phyloP scores from a whole-genome alignment of 2,888 invertebrate genomes.

The Andrena hattorfiana region DNA sequence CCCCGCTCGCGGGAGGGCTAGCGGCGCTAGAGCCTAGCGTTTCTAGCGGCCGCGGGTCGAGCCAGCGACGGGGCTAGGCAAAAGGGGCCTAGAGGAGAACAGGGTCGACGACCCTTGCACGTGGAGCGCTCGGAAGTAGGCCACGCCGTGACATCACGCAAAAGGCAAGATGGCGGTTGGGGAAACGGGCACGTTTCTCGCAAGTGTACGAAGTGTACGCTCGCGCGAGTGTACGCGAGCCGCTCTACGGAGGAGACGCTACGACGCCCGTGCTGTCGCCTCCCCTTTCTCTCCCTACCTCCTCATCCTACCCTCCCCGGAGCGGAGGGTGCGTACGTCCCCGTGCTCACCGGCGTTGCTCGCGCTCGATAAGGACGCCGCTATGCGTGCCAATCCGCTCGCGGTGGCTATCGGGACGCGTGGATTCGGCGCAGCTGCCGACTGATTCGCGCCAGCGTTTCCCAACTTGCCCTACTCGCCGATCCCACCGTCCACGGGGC shows the following conservation, averaged over 20 bases:
- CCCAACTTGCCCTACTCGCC: constrained; percentile 16
- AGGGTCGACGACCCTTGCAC: constrained; percentile 82
- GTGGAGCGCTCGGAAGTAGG: constrained; percentile 82
- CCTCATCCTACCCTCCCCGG: not conserved
- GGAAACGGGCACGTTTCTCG: constrained; percentile 70
- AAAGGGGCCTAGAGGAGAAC: constrained; percentile 72
- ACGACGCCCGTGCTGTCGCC: constrained; percentile 58
- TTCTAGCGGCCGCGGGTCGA: not conserved
- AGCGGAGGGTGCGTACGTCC: not conserved
- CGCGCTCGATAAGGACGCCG: constrained; percentile 28
- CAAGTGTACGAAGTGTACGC: constrained; percentile 45
- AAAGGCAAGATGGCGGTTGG: constrained; percentile 81
- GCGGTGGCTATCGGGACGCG: constrained; percentile 47
- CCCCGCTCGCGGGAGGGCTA: constrained; percentile 15
- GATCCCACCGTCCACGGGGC: constrained; percentile 1
- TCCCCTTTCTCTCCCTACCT: not conserved
- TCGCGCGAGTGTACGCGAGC: not conserved
- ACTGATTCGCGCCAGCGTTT: constrained; percentile 37
- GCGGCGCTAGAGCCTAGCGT: constrained; percentile 39
- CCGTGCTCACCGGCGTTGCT: not conserved
- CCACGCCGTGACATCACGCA: constrained; percentile 83
- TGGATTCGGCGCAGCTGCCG: constrained; percentile 51
- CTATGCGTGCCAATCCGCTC: constrained; percentile 51
- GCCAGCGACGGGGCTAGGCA: constrained; percentile 60
- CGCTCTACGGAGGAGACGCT: constrained; percentile 50